Evolutionary conservation across 2,113 vertebrate genomes (phyloP).

Genomic region (Epinephelus cyanopodus): DNA sequence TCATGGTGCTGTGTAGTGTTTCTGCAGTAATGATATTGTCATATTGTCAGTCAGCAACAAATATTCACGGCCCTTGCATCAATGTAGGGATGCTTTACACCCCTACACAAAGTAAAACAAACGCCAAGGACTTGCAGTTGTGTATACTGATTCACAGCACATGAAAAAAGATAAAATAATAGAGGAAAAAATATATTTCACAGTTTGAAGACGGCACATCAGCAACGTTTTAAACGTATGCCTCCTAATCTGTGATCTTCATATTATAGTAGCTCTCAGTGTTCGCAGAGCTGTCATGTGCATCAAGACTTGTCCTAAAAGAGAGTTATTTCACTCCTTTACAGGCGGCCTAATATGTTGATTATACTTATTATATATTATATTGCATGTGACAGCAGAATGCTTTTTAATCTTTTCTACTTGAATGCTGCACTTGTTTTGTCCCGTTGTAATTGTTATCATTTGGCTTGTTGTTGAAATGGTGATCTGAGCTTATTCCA

Average conservation of each 20-base stretch:
- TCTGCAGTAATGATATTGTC: too few species aligned
- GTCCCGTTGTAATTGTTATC: neutral
- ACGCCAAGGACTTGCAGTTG: neutral
- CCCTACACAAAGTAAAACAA: neutral
- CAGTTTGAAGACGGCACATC: neutral
- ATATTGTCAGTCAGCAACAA: too few species aligned
- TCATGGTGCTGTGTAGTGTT: too few species aligned
- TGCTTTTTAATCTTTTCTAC: slow-evolving; percentile 21
- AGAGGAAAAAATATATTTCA: neutral
- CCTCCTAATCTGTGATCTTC: neutral
- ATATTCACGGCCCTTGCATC: too few species aligned
- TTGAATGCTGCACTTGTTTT: slow-evolving; percentile 32
- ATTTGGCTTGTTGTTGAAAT: neutral
- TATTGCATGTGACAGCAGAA: slow-evolving; percentile 8
- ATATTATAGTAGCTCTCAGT: neutral
- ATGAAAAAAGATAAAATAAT: neutral
- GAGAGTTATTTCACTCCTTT: neutral
- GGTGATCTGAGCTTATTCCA: neutral
- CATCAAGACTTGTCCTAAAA: neutral
- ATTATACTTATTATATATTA: neutral
- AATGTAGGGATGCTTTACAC: neutral
- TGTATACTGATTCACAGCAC: too few species aligned
- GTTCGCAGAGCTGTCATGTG: neutral
- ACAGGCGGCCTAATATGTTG: neutral
- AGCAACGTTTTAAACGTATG: neutral